Conservation (phyloP, 2,888 invertebrate genomes). For the Drosophila basisetae region DNA sequence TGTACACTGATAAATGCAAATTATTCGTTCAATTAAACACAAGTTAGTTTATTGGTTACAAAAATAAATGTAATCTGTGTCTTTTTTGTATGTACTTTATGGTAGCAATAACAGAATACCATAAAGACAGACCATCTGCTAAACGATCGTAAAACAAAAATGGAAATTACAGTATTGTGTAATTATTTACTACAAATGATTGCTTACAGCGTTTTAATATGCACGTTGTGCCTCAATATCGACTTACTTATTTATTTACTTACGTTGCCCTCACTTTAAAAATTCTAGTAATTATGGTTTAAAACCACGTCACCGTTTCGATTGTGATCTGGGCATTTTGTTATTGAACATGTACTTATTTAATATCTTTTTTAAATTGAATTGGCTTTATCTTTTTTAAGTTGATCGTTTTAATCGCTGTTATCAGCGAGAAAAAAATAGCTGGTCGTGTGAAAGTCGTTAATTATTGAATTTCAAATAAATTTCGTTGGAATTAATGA, state of each 20-base stretch:
- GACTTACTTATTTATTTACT: background rate
- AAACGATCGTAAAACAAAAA: background rate
- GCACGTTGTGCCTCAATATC: background rate
- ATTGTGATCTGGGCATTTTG: background rate
- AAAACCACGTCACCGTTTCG: slow-evolving; percentile 4
- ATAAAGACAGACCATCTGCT: background rate
- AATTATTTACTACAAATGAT: background rate
- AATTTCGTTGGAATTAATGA: slow-evolving; percentile 6
- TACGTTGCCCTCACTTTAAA: background rate
- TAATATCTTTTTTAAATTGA: background rate
- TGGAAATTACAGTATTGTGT: background rate
- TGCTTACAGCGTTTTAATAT: background rate
- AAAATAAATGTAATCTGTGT: background rate
- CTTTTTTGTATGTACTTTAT: background rate
- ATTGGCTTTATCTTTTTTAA: background rate
- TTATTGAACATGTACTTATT: background rate
- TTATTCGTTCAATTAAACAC: background rate
- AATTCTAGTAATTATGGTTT: background rate
- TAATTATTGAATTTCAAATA: background rate
- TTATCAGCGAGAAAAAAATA: slow-evolving; percentile 30
- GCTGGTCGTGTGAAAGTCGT: slow-evolving; percentile 2
- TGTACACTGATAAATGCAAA: background rate
- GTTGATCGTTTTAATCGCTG: too few relatives aligned
- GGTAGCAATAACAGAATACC: background rate
- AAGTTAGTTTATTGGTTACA: background rate